Percentiles rank a stretch among this genome's conserved stretches.
These are phyloP conservation scores for Theretra japonica DNA, from an alignment of 2,888 invertebrate species.

Conservation along the genomic window DNA sequence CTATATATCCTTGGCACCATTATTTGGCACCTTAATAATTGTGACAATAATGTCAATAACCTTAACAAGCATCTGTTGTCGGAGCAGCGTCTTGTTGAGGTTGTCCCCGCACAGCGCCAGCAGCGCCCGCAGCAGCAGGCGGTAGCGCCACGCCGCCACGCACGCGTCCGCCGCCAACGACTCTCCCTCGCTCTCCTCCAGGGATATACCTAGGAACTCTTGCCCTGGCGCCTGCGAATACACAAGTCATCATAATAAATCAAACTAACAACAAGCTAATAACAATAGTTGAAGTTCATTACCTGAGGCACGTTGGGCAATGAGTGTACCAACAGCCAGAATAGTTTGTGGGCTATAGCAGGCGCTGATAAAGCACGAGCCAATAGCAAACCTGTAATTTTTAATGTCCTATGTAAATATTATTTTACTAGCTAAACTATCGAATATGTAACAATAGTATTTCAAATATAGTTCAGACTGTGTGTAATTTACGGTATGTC, in stretches of 20 bases:
- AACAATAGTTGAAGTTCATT: constrained; percentile 39
- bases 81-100: constrained; percentile 90
- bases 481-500: too few relatives aligned
- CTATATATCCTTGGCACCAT: too few relatives aligned
- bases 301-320: constrained; percentile 94
- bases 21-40: background rate
- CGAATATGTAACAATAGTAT: too few relatives aligned
- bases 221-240: constrained; percentile 66
- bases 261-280: too few relatives aligned
- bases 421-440: too few relatives aligned
- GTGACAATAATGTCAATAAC: constrained; percentile 63
- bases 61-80: constrained; percentile 94
- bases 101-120: constrained; percentile 94
- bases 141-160: constrained; percentile 88
- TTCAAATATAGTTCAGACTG: too few relatives aligned
- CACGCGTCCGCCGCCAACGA: constrained; percentile 82
- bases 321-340: constrained; percentile 95
- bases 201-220: constrained; percentile 76
- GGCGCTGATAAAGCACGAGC: constrained; percentile 94
- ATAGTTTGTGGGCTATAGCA: constrained; percentile 96
- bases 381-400: constrained; percentile 63
- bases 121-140: constrained; percentile 94
- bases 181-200: constrained; percentile 70
- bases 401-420: background rate
- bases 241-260: background rate